Base-by-base conservation (phyloP, 2,888 invertebrate species). In the Brassicogethes aeneus region DNA sequence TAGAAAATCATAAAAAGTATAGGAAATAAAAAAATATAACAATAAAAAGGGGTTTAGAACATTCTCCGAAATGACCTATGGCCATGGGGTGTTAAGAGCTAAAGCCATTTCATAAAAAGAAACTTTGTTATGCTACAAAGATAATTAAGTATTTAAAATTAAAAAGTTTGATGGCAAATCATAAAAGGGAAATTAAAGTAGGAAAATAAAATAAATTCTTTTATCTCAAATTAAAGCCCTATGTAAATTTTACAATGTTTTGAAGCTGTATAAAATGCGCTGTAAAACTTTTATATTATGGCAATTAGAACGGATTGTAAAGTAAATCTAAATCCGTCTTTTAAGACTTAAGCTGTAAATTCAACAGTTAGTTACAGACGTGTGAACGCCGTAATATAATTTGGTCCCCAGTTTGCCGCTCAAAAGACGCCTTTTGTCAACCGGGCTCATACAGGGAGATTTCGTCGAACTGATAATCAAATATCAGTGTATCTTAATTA, bases 401-500 rank as follows among this genome's bases (percentile, higher is more conserved):
- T 51, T 23, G 46, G 39, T 29, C 41, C 40, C 42, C 41, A n/a
- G n/a, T n/a, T 23, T 23, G 5, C 23, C 36, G 45, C 43, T 36
- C 43, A 38, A 42, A 42, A 48, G 43, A 42, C 43, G 41, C 38
- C 45, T 50, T 44, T 46, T 43, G 45, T 47, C 47, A 42, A 7
- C 23, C 42, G 46, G 46, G 45, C 40, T 37, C 43, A 44, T 23
- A 10, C 39, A 37, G 40, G 45, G 41, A 40, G 37, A 42, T 39
- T 41, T 49, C 48, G 34, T 47, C 47, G 44, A 50, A 41, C 44
- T 36, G 42, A 46, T 53, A 53, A 52, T 53, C 52, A 50, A 52
- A 53, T 53, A 44, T 47, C 16, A 48, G 54, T 50, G 46, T 44
- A 43, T 54, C 54, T 51, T 51, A 48, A 53, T 54, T 53, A 54